Conservation (phyloP, 2,888 invertebrate species). For the Opisthograptis luteolata region DNA sequence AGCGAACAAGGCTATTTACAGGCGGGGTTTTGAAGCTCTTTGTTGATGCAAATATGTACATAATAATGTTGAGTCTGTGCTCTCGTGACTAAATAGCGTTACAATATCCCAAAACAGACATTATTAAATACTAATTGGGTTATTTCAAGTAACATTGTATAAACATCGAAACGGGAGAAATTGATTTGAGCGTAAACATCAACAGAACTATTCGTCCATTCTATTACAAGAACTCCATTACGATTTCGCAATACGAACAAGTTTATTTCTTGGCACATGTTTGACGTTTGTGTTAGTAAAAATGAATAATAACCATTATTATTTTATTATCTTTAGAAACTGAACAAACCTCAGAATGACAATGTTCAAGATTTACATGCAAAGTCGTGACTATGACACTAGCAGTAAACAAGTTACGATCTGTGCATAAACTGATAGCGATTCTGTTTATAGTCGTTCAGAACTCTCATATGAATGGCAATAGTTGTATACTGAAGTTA, state of each 20-base stretch:
- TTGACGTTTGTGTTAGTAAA: not conserved
- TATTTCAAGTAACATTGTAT: too few species aligned
- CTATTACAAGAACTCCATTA: too few species aligned
- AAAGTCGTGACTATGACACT: conserved; percentile 33
- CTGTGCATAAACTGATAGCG: conserved; percentile 12
- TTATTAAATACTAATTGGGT: too few species aligned
- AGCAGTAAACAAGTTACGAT: conserved; percentile 24
- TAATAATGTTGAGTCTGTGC: conserved; percentile 9
- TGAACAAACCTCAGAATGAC: conserved; percentile 14
- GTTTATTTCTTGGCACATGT: not conserved
- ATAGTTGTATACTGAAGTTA: conserved; percentile 4
- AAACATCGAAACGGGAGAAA: too few species aligned
- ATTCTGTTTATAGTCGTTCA: conserved; percentile 13
- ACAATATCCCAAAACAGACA: conserved; percentile 1
- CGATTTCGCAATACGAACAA: not conserved
- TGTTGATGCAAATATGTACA: conserved; percentile 9
- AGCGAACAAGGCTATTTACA: conserved; percentile 14
- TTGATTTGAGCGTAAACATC: too few species aligned
- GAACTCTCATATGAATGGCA: conserved; percentile 10
- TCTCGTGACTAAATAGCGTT: conserved; percentile 18
- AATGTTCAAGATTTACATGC: conserved; percentile 30
- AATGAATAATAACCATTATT: not conserved
- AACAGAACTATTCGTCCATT: too few species aligned
- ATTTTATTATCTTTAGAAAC: conserved; percentile 18
- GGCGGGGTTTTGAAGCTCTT: not conserved